These are phyloP conservation scores for Falcaria lacertinaria DNA, from an alignment of 2,888 invertebrate genomes.

Conservation along the genomic window DNA sequence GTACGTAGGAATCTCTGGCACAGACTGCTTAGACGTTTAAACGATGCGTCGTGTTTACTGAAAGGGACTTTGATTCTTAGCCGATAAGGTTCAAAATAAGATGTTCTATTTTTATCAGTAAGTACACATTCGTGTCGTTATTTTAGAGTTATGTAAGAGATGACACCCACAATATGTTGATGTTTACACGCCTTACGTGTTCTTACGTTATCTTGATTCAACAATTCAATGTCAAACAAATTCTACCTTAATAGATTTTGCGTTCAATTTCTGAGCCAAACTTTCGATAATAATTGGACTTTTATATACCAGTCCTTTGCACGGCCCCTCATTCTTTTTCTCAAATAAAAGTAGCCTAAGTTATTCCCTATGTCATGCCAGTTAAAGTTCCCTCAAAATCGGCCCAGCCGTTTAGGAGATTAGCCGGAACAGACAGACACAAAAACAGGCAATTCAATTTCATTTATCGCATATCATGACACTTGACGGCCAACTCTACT, in stretches of 20 bases:
- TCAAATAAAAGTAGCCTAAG: too few species aligned
- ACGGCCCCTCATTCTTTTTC: too few species aligned
- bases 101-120: not conserved
- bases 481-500: too few species aligned
- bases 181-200: slow-evolving; percentile 20
- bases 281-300: too few species aligned
- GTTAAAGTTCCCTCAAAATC: too few species aligned
- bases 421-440: too few species aligned
- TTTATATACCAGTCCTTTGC: too few species aligned
- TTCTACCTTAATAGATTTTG: not conserved
- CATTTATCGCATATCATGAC: too few species aligned
- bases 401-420: too few species aligned
- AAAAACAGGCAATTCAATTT: too few species aligned
- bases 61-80: not conserved
- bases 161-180: slow-evolving; percentile 28
- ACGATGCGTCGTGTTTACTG: not conserved
- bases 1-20: not conserved
- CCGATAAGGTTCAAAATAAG: not conserved
- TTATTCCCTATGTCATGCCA: too few species aligned
- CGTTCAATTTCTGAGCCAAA: too few species aligned
- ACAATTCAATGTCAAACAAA: slow-evolving; percentile 5
- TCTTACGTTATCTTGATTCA: slow-evolving; percentile 11
- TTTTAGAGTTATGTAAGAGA: slow-evolving; percentile 3
- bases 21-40: not conserved
- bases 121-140: slow-evolving; percentile 2